Conservation (phyloP, 2,113 vertebrate genomes). For the Heterocephalus glaber region DNA sequence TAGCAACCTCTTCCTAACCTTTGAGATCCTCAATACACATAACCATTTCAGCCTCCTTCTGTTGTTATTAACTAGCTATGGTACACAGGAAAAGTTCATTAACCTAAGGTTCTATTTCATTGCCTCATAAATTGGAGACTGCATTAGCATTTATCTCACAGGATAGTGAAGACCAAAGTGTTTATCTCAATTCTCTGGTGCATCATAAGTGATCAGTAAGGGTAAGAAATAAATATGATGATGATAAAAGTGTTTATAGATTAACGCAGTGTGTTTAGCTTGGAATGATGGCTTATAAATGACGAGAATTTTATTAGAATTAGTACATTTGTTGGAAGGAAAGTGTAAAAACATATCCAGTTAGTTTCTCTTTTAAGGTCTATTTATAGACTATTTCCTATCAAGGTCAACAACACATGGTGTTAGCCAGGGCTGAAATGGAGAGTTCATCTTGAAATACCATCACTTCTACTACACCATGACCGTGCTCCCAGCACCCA, state of each 20-base stretch:
- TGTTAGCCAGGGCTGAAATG: background rate
- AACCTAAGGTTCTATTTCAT: background rate
- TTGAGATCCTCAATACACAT: background rate
- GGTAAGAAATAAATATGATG: background rate
- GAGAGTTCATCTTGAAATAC: conserved; percentile 16
- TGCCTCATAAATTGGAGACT: background rate
- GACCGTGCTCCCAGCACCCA: conserved; percentile 1
- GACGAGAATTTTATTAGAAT: background rate
- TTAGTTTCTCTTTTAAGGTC: background rate
- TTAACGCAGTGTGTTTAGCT: background rate
- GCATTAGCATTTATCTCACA: background rate
- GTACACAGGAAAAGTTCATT: background rate
- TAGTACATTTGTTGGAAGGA: background rate
- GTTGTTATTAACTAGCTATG: background rate
- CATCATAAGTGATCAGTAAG: background rate
- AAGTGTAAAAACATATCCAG: background rate
- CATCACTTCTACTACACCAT: background rate
- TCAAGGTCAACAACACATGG: background rate
- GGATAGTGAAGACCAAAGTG: background rate
- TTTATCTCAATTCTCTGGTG: background rate
- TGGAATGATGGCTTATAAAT: background rate
- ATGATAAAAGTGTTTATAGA: background rate
- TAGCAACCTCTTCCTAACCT: background rate
- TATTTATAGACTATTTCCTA: background rate
- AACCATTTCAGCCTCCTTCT: background rate